Evolutionary conservation across 1,140 invertebrate genomes (phyloP), one percentile per base, ranked within the genome.

Genomic region (Nephotettix cincticeps): DNA sequence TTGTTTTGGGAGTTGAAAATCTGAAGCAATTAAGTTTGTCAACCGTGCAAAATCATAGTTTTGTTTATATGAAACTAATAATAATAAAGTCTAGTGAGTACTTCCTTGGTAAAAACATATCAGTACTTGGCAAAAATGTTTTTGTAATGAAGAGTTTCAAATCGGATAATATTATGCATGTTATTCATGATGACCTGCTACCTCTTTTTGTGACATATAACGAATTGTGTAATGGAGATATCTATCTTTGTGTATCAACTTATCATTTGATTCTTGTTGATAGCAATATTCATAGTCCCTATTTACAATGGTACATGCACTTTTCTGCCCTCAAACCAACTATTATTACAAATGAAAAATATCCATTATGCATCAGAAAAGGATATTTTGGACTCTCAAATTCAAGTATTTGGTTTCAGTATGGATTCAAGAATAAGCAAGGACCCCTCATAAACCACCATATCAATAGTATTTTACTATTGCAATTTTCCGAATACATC

Each of bases 91-190:
- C 19, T 13, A 23, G 17, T 14, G 27, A 68, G 1, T 11, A 64
- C 21, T 30, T 36, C 1, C 17, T 67, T 21, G 36, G 47, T 56
- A 65, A 63, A 23, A 64, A 71, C 27, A 40, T 40, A 25, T 4
- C 25, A 3, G n/a, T 74, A 19, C 47, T 32, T 43, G 25, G 56
- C 19, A 14, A 72, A 51, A 32, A 36, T 51, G 58, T 71, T 13
- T 75, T 75, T n/a, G 27, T 75, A 17, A 25, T 78, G 6, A 58
- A 71, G 25, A 77, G 85, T 23, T 87, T 87, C 72, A 84, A 86
- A 73, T 81, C 84, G 6, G 84, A 85, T 72, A 87, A 87, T 76
- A 76, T 86, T 17, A 86, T 87, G 85, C 86, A 87, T 80, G 80
- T 84, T 32, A 76, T 87, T 40, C 86, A 87, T 78, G 86, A 87